Base-by-base conservation (phyloP, 2,113 vertebrate species). In the Siniperca chuatsi region DNA sequence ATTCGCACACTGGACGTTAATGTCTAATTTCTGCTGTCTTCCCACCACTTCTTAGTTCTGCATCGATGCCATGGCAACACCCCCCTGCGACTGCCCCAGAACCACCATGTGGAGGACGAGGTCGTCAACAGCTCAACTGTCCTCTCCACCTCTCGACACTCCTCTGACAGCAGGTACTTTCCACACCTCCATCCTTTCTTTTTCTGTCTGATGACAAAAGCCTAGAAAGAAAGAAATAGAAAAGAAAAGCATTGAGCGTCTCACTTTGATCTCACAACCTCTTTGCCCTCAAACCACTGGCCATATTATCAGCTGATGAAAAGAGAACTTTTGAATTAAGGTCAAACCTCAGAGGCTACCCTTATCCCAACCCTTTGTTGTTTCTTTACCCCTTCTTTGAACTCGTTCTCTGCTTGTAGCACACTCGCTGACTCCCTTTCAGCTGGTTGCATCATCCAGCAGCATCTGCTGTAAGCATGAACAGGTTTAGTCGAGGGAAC, bases 101-200 rank as follows among this genome's bases (percentile, higher is more conserved):
- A 85, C 78, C 95, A 95, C 83, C 92, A 95, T 18, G 93, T 96
- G 48, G 95, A 97, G 71, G 96, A 95, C n/a, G 96, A 97, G 74
- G 90, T 96, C 75, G 82, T 96, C 88, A 95, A 55, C 85, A 87
- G 87, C 50, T 95, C 96, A 0, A 78, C 91, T 0, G 76, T 94
- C 67, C 93, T 96, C 82, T 94, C 95, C 54, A 75, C 88, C 20
- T 84, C 93, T 52, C 89, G 81, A 23, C 92, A 94, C 71, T 8
- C 88, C 9, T 81, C 91, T 23, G 94, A 95, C 85, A 89, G 40
- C 93, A 95, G 95, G 96, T 96, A 83, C 37, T 58, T 35, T 68
- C 29, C 37, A 33, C 11, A 4, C 11, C 42, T 55, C 25, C 9
- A 16, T 46, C 18, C 16, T 75, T 46, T 16, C 0, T 20, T 62